These are phyloP conservation scores for Eurytoma californica DNA, from an alignment of 2,888 invertebrate species.

Conservation along the genomic window DNA sequence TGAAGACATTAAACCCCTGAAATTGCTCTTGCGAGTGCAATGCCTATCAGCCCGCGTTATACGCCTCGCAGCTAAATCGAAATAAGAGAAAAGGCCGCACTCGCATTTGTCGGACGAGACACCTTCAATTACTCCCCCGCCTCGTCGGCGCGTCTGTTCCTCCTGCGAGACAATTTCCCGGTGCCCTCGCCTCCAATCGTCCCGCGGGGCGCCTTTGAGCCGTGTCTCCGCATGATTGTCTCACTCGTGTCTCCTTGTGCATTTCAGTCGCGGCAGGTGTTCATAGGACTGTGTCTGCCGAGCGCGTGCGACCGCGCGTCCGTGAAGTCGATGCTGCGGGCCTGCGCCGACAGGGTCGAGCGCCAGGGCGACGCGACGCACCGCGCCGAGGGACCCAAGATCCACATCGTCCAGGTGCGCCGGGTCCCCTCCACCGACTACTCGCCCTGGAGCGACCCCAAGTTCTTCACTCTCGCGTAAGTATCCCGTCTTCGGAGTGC, in stretches of 20 bases:
- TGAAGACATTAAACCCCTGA: too few relatives aligned
- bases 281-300: conserved; percentile 86
- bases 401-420: conserved; percentile 80
- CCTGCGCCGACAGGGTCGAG: conserved; percentile 73
- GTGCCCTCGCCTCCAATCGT: background rate
- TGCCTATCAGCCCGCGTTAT: too few relatives aligned
- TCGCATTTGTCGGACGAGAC: too few relatives aligned
- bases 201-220: background rate
- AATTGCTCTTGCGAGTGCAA: too few relatives aligned
- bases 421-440: conserved; percentile 83
- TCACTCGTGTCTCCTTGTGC: too few relatives aligned
- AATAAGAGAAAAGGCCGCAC: too few relatives aligned
- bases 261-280: conserved; percentile 80
- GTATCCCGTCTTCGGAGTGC: conserved; percentile 61
- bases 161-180: too few relatives aligned
- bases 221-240: background rate
- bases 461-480: conserved; percentile 84
- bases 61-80: too few relatives aligned
- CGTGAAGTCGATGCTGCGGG: conserved; percentile 69
- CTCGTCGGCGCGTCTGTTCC: background rate
- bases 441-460: conserved; percentile 80
- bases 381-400: conserved; percentile 77
- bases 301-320: conserved; percentile 78
- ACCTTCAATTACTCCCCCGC: too few relatives aligned
- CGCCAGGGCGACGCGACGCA: conserved; percentile 75